A percentile compares a stretch with the other conserved stretches of the same genome.
phyloP scores from a whole-genome alignment of 2,888 invertebrate species.

The Dolichopus griseipennis region DNA sequence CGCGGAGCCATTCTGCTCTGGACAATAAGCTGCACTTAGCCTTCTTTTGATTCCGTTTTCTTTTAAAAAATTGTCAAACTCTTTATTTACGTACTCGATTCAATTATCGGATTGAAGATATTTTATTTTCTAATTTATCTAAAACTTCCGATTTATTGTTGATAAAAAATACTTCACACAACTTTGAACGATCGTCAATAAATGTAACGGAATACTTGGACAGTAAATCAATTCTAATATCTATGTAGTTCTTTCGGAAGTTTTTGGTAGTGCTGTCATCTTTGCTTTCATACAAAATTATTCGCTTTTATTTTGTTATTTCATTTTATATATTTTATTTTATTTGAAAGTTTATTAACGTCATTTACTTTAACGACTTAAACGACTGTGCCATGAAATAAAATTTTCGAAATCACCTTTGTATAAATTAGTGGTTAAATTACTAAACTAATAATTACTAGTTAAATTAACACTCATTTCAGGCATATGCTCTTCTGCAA shows the following conservation, averaged over 20 bases:
- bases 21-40: conserved; percentile 12
- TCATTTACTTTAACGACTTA: too few relatives aligned
- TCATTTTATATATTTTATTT: too few relatives aligned
- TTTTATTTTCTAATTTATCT: conserved; percentile 19
- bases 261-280: background rate
- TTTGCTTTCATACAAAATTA: background rate
- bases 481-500: too few relatives aligned
- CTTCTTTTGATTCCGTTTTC: conserved; percentile 11
- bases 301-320: too few relatives aligned
- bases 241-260: background rate
- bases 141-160: conserved; percentile 21
- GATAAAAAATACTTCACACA: conserved; percentile 15
- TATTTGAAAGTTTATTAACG: too few relatives aligned
- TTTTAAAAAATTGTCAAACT: conserved; percentile 11
- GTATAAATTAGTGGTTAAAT: too few relatives aligned
- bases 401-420: too few relatives aligned
- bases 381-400: too few relatives aligned
- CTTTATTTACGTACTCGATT: conserved; percentile 10
- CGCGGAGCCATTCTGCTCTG: conserved; percentile 17
- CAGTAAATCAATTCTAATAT: background rate
- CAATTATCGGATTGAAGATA: conserved; percentile 14
- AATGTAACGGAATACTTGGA: background rate
- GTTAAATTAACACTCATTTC: too few relatives aligned
- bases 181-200: background rate
- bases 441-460: too few relatives aligned